phyloP scores from a whole-genome alignment of 2,113 vertebrate genomes.

The Typhlomys cinereus region DNA sequence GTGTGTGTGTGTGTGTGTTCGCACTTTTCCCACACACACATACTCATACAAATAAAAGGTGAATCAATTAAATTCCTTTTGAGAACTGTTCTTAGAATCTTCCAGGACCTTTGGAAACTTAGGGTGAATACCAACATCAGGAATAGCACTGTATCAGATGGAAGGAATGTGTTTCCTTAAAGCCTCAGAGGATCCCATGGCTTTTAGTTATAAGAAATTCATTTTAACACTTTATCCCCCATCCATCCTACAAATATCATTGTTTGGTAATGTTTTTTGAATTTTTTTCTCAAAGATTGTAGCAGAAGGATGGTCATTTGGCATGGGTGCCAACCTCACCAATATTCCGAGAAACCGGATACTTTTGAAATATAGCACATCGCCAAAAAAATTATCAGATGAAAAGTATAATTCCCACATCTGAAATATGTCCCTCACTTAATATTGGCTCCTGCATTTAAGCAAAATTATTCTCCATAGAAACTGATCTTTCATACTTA shows the following conservation, averaged over 20 bases:
- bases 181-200: neutral
- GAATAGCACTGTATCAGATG: neutral
- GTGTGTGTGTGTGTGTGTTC: too few relatives aligned
- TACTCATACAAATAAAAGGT: too few relatives aligned
- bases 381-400: conserved; percentile 13
- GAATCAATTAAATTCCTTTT: too few relatives aligned
- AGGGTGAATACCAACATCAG: neutral
- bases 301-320: neutral
- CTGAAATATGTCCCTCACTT: conserved; percentile 4
- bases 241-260: neutral
- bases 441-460: neutral
- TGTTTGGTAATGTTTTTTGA: neutral
- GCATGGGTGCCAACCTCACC: neutral
- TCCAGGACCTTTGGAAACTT: conserved; percentile 2
- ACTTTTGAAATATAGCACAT: neutral
- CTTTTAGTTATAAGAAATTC: conserved; percentile 37
- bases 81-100: neutral
- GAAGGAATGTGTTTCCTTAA: neutral
- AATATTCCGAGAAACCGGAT: neutral
- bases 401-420: neutral
- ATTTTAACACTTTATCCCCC: neutral
- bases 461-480: conserved; percentile 15
- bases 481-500: conserved; percentile 23
- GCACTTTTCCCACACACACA: too few relatives aligned
- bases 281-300: neutral